Evolutionary conservation across 2,888 invertebrate genomes (phyloP), one percentile per base, ranked within the genome.

Genomic region (Oeneis ivallda): DNA sequence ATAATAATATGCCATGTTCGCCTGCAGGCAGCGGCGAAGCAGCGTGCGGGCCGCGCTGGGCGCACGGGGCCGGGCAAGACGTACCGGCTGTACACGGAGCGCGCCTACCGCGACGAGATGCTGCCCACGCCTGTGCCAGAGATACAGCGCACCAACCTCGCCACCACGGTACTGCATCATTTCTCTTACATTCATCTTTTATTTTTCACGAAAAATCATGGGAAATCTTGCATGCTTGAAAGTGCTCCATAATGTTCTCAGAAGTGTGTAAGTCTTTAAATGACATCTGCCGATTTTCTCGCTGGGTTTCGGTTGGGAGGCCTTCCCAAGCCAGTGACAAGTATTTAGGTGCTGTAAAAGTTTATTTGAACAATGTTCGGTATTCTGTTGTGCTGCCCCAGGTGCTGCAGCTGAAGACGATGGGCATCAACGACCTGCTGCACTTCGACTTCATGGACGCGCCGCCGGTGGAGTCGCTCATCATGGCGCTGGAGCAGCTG

Each of bases 381-480:
- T 37, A 8, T 37, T 37, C 7, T 9, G 32, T 5, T 6, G 32
- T 34, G 26, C 26, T 26, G 26, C 4, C 62, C 4, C 79, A 93
- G 93, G 97, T 98, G 45, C 88, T 99, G 13, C 98, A 99, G 77
- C 89, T 99, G 43, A 99, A 99, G 86, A 99, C 99, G 0, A 99
- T 99, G 99, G 99, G 99, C 34, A 99, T 99, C 76, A 99, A 99
- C 84, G 99, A 99, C 90, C 92, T 99, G 62, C 89, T 99, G 26
- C 97, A 98, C 83, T 99, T 99, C 85, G 99, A 99, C 92, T 99
- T 99, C 92, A 99, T 99, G 99, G 99, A 99, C 86, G 98, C 99
- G 0, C 99, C 99, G 32, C 99, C 99, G 0, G 98, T 98, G 19
- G 98, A 99, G 90, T 98, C 98, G 0, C 93, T 99, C 72, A 98